phyloP scores from a whole-genome alignment of 2,113 vertebrate species.

The Sciurus niger region DNA sequence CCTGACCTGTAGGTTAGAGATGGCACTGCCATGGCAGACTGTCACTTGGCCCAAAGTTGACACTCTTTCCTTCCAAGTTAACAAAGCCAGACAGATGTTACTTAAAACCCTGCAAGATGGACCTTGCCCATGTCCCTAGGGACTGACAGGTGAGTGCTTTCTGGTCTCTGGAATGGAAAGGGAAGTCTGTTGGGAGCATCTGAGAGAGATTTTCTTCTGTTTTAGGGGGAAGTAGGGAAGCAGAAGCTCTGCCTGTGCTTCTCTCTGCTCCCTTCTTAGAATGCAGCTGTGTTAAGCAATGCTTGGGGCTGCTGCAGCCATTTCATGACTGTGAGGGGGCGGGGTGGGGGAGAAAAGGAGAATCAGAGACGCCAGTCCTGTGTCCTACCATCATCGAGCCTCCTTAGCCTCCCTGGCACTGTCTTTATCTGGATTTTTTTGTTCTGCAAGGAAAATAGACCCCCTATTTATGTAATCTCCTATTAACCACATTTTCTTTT shows the following conservation, averaged over 20 bases:
- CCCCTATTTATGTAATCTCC: background rate
- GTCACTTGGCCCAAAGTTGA: background rate
- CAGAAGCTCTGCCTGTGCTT: background rate
- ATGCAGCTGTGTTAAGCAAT: background rate
- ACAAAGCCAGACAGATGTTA: background rate
- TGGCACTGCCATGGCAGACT: background rate
- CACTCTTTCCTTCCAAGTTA: background rate
- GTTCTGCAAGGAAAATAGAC: background rate
- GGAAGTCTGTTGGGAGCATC: background rate
- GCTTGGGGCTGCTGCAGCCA: background rate
- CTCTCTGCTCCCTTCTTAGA: background rate
- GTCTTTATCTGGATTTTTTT: background rate
- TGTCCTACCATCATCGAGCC: background rate
- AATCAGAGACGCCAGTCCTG: background rate
- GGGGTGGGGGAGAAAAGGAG: background rate
- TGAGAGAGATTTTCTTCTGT: background rate
- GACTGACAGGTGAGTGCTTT: background rate
- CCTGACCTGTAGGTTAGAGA: background rate
- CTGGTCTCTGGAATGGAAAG: background rate
- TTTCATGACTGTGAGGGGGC: background rate
- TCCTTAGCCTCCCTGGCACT: background rate
- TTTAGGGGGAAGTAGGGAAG: background rate
- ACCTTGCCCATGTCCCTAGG: background rate
- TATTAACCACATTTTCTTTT: conserved; percentile 12
- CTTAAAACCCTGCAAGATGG: background rate